Percentiles rank a stretch among this genome's conserved stretches.
These are phyloP conservation scores for Salvelinus sp. DNA, from an alignment of 2,113 vertebrate genomes.

Conservation along the genomic window DNA sequence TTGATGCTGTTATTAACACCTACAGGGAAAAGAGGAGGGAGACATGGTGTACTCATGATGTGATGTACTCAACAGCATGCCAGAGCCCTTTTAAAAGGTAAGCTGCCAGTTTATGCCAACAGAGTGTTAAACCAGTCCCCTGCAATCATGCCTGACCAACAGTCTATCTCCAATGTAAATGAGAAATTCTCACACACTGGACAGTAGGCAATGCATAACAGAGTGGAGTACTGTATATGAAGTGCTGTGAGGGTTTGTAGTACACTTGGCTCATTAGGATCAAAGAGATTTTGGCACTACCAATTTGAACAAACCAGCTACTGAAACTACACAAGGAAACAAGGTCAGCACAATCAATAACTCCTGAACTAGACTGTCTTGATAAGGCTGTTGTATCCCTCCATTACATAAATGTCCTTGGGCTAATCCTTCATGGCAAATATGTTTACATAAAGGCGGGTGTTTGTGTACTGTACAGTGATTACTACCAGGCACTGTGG, in stretches of 20 bases:
- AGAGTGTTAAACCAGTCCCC: not conserved
- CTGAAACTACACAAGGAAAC: not conserved
- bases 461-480: not conserved
- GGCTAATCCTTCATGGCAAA: not conserved
- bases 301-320: not conserved
- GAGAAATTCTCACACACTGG: slow-evolving; percentile 54
- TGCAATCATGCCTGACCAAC: not conserved
- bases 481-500: too few relatives aligned
- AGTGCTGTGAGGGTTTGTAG: slow-evolving; percentile 12
- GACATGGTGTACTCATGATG: not conserved
- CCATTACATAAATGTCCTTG: not conserved
- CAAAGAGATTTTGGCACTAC: not conserved
- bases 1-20: slow-evolving; percentile 89
- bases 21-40: slow-evolving; percentile 44
- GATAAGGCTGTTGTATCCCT: not conserved
- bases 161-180: not conserved
- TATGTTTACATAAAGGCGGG: not conserved
- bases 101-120: not conserved
- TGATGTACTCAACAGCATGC: not conserved
- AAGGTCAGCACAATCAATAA: not conserved
- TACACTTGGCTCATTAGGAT: slow-evolving; percentile 65
- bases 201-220: not conserved
- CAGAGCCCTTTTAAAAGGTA: not conserved
- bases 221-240: not conserved
- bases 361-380: not conserved